Evolutionary conservation across 2,888 invertebrate genomes (phyloP), one percentile per base, ranked within the genome.

Genomic region (Parnassius mnemosyne): DNA sequence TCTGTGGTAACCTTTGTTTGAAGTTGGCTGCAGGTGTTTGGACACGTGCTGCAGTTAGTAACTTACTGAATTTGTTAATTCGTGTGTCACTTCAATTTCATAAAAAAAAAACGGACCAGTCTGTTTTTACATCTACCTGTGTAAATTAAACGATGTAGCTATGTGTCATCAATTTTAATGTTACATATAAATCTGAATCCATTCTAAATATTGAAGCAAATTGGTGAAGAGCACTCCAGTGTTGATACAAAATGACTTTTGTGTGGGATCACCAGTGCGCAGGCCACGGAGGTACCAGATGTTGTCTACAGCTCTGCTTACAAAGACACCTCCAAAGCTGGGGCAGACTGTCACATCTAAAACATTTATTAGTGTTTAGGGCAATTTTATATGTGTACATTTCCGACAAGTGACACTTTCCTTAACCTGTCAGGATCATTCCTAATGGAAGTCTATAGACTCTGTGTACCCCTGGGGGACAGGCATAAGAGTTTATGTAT

Each of bases 301-400:
- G n/a, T 67, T 65, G 20, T 71, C 65, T 0, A 44, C n/a, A 1
- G 72, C 69, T 46, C 74, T 78, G 0, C 75, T 68, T 0, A 76
- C 80, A 66, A 77, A 80, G 0, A 86, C 46, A 3, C 89, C 89
- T 0, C 90, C 90, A 61, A 82, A 85, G 65, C 85, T 90, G 0
- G 90, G 89, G 20, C 90, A 89, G 1, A 81, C 71, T 0, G 84
- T 69, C 12, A 87, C 77, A 49, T 80, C 89, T 90, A 79, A 9
- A 79, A 53, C 13, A 42, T 53, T 12, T 9, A 34, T 9, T 34
- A 78, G 61, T 41, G 20, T 10, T 11, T 3, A 13, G 3, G 25
- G n/a, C 9, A 44, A 13, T 3, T 3, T 42, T 5, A n/a, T 51
- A n/a, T 16, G 1, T 16, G 1, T 20, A 51, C 13, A 43, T 54